phyloP scores from a whole-genome alignment of 2,113 vertebrate species.

The Cottus gobio region DNA sequence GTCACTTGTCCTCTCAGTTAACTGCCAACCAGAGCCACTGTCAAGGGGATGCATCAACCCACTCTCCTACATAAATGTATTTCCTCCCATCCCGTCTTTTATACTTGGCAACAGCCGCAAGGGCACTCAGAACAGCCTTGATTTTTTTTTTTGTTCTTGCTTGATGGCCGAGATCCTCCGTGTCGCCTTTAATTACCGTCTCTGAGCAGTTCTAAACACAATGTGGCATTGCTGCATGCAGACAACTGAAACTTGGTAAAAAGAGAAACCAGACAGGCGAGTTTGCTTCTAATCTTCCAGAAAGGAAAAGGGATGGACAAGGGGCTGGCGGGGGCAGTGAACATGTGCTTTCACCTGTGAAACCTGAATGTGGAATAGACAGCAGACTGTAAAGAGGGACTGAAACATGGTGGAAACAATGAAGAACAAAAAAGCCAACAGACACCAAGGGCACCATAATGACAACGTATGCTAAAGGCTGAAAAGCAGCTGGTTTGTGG shows the following conservation, averaged over 20 bases:
- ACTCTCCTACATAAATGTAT: constrained; percentile 9
- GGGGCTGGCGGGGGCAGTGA: neutral
- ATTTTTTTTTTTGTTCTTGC: constrained; percentile 14
- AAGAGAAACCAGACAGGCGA: constrained; percentile 21
- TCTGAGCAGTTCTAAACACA: constrained; percentile 28
- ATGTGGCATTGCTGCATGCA: constrained; percentile 23
- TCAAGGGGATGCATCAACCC: constrained; percentile 35
- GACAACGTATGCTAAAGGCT: constrained; percentile 46
- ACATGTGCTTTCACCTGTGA: constrained; percentile 25
- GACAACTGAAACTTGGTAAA: constrained; percentile 14
- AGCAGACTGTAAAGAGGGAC: constrained; percentile 8
- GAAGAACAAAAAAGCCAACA: constrained; percentile 11
- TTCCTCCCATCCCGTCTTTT: constrained; percentile 21
- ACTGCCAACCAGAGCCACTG: constrained; percentile 27
- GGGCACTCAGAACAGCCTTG: constrained; percentile 32
- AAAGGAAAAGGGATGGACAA: constrained; percentile 8
- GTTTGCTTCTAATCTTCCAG: constrained; percentile 22
- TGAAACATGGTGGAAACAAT: neutral
- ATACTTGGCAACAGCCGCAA: constrained; percentile 33
- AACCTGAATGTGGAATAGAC: neutral
- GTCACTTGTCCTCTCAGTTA: constrained; percentile 23
- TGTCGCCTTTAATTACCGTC: constrained; percentile 59
- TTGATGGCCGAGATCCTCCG: constrained; percentile 38
- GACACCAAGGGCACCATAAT: constrained; percentile 38
- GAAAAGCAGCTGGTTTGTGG: constrained; percentile 28